A percentile compares a stretch with the other conserved stretches of the same genome.
These are phyloP conservation scores for Drosophila bocki DNA, from an alignment of 1,140 invertebrate genomes.

Conservation along the genomic window DNA sequence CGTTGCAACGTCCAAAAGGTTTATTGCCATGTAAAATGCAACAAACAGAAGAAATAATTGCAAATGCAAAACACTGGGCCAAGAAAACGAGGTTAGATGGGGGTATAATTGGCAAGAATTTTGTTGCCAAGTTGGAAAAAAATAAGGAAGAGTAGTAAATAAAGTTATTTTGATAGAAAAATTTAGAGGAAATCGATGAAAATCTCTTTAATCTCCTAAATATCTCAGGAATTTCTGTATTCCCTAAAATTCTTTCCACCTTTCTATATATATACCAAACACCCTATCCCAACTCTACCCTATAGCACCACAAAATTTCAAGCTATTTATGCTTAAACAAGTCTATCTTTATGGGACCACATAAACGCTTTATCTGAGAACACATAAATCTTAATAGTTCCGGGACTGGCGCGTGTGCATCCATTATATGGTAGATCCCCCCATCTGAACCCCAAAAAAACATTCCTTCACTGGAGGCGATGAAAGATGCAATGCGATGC, in stretches of 20 bases:
- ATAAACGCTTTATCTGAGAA: slow-evolving; percentile 42
- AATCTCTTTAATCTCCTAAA: no score
- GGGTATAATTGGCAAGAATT: slow-evolving; percentile 28
- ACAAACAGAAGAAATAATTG: slow-evolving; percentile 51
- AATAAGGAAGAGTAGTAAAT: not conserved
- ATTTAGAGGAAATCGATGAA: no score
- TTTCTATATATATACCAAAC: no score
- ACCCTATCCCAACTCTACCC: slow-evolving; percentile 13
- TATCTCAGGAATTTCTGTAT: no score
- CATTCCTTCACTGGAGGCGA: slow-evolving; percentile 4
- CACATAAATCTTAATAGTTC: slow-evolving; percentile 34
- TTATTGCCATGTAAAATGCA: slow-evolving; percentile 49
- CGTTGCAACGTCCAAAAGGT: slow-evolving; percentile 28
- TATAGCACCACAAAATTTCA: not conserved
- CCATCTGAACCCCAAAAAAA: slow-evolving; percentile 25
- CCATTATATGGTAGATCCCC: slow-evolving; percentile 2
- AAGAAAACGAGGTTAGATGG: slow-evolving; percentile 31
- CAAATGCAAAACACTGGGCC: slow-evolving; percentile 31
- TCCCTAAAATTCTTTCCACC: not conserved
- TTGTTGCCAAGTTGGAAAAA: not conserved
- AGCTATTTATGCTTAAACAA: slow-evolving; percentile 35
- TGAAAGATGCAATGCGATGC: slow-evolving; percentile 42
- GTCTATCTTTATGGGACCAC: slow-evolving; percentile 35
- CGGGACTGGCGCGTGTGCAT: slow-evolving; percentile 10
- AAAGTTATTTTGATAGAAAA: not conserved